Conservation (phyloP, 2,113 vertebrate species). For the Lates calcarifer region DNA sequence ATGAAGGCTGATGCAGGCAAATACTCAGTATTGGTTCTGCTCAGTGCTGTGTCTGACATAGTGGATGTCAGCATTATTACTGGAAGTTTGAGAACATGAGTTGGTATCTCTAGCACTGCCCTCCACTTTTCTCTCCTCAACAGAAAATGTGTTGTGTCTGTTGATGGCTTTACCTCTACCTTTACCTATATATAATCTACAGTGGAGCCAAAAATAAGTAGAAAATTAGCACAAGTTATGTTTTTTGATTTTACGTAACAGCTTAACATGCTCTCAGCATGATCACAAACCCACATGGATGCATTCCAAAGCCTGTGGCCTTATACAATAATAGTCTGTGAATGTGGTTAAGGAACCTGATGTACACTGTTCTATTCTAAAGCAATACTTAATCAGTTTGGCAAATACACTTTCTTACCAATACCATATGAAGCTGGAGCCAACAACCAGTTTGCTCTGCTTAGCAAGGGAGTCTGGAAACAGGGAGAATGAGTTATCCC, state of each 20-base stretch:
- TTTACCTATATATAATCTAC: background rate
- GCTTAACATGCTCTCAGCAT: background rate
- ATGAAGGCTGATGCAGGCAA: no score
- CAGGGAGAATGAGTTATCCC: no score
- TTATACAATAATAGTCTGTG: background rate
- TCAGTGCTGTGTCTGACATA: no score
- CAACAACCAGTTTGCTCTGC: background rate
- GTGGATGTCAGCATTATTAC: no score
- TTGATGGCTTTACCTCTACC: no score
- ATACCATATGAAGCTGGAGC: background rate
- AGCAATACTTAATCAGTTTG: background rate
- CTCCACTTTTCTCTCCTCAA: no score
- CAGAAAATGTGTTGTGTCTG: no score
- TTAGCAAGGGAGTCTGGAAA: background rate
- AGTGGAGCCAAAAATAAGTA: conserved; percentile 7
- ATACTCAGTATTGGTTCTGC: no score
- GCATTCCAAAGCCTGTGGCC: background rate
- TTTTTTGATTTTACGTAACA: conserved; percentile 13
- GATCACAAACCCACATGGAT: background rate
- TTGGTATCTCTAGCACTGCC: no score
- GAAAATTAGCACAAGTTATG: background rate
- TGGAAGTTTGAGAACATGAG: no score
- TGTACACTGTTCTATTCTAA: background rate
- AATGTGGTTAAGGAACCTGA: background rate
- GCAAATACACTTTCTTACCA: background rate